Evolutionary conservation across 2,113 vertebrate species (phyloP).

Genomic region (Recurvirostra avosetta): DNA sequence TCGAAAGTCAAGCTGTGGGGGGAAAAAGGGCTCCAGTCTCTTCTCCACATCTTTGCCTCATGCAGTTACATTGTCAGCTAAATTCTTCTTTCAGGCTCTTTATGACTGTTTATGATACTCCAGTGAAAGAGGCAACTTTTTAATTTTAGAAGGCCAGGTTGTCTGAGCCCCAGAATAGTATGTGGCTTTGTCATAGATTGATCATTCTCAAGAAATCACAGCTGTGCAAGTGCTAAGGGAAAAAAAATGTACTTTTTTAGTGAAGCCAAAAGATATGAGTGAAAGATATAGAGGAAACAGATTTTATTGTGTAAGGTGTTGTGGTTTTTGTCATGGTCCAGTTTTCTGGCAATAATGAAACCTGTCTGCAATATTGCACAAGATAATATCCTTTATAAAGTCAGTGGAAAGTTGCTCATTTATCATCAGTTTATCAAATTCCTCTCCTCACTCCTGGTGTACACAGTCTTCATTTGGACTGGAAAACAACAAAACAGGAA

Average conservation of each 20-base stretch:
- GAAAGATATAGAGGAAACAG: not conserved
- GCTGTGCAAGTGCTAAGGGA: conserved; percentile 1
- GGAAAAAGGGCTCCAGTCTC: not conserved
- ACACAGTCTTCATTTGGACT: not conserved
- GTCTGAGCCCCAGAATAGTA: not conserved
- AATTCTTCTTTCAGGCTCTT: not conserved
- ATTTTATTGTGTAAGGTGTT: not conserved
- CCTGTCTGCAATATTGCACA: not conserved
- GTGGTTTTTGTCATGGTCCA: not conserved
- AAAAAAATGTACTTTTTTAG: conserved; percentile 7
- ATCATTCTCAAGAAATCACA: not conserved
- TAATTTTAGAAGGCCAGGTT: not conserved
- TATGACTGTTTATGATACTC: not conserved
- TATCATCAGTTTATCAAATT: conserved; percentile 23
- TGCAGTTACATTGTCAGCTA: not conserved
- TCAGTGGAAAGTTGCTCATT: conserved; percentile 14
- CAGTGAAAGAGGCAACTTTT: not conserved
- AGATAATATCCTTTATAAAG: not conserved
- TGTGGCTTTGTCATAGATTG: not conserved
- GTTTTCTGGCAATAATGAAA: not conserved
- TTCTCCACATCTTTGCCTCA: not conserved
- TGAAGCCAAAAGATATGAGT: not conserved
- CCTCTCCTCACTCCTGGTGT: not conserved
- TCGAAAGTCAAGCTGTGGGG: not conserved
- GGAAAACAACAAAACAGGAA: not conserved